Conservation (phyloP, 2,888 invertebrate species). For the Tenthredo amoena region DNA sequence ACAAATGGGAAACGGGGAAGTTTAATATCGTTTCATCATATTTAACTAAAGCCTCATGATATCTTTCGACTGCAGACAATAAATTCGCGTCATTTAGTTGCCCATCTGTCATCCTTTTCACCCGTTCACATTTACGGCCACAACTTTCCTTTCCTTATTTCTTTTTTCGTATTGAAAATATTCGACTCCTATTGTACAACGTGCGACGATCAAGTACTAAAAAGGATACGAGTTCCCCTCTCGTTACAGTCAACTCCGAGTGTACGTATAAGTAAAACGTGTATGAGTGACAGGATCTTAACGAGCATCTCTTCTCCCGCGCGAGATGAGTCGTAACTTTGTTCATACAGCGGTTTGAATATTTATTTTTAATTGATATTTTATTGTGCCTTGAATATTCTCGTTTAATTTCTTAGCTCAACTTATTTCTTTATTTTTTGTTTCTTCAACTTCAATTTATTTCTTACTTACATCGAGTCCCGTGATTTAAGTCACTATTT, state of each 20-base stretch:
- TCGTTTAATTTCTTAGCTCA: background rate
- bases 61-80: background rate
- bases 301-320: slow-evolving; percentile 71
- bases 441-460: background rate
- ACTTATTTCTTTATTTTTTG: background rate
- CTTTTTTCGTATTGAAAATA: background rate
- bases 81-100: slow-evolving; percentile 16
- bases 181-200: background rate
- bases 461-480: background rate
- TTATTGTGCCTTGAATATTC: slow-evolving; percentile 30
- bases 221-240: background rate
- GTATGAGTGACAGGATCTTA: slow-evolving; percentile 75
- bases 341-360: slow-evolving; percentile 33
- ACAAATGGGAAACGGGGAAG: slow-evolving; percentile 6
- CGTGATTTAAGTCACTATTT: background rate
- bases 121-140: background rate
- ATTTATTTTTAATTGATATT: slow-evolving; percentile 52
- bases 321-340: slow-evolving; percentile 62
- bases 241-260: slow-evolving; percentile 22
- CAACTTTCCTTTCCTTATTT: background rate
- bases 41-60: background rate
- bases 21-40: slow-evolving; percentile 19
- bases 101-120: background rate
- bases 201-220: background rate
- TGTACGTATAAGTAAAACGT: slow-evolving; percentile 37